A percentile compares a stretch with the other conserved stretches of the same genome.
These are phyloP conservation scores for Polyommatus iphigenia DNA, from an alignment of 2,888 invertebrate species.

Conservation along the genomic window DNA sequence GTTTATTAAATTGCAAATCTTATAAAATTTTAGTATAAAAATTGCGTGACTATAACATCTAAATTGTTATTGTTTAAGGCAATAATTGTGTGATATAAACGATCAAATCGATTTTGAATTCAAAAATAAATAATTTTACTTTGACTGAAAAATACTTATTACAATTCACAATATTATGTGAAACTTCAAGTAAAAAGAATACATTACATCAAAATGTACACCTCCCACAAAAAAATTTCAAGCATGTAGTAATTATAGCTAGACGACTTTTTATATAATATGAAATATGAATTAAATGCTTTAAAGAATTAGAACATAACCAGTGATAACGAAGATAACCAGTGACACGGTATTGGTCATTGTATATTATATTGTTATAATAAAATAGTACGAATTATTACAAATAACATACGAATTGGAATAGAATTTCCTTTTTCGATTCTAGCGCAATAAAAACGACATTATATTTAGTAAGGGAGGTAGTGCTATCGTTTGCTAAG, in stretches of 20 bases:
- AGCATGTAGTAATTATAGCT: background rate
- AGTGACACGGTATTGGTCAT: too few relatives aligned
- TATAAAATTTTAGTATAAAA: conserved; percentile 2
- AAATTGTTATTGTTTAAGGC: background rate
- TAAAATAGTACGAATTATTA: too few relatives aligned
- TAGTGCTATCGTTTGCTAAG: too few relatives aligned
- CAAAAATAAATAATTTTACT: background rate
- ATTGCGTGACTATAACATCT: background rate
- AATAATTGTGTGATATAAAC: background rate
- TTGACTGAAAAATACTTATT: background rate
- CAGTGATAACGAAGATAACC: too few relatives aligned
- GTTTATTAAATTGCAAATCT: background rate
- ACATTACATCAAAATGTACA: background rate
- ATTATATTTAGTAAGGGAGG: too few relatives aligned
- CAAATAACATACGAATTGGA: too few relatives aligned
- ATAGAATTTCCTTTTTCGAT: too few relatives aligned
- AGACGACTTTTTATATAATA: background rate
- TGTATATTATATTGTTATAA: too few relatives aligned
- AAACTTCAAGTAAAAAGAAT: background rate
- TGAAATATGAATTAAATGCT: too few relatives aligned
- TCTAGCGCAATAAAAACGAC: too few relatives aligned
- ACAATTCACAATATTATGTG: too few relatives aligned
- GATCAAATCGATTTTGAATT: background rate
- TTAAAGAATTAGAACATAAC: too few relatives aligned
- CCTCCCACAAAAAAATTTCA: background rate